Percentiles rank a stretch among this genome's conserved stretches.
phyloP scores from a whole-genome alignment of 2,888 invertebrate genomes.

The Tubiluchus corallicola region DNA sequence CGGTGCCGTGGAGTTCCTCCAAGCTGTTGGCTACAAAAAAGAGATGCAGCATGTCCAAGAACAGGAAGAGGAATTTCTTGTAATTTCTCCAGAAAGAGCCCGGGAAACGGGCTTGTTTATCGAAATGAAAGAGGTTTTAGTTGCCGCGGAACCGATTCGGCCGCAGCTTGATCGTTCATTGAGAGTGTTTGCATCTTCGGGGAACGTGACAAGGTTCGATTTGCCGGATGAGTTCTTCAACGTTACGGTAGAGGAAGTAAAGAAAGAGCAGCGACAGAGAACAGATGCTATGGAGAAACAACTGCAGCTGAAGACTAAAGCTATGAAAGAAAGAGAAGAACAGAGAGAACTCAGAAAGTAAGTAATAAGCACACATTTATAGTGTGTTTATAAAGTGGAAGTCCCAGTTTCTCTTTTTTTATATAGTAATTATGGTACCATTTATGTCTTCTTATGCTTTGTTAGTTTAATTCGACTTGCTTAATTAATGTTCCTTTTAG shows the following conservation, averaged over 20 bases:
- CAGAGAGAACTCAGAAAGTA: constrained; percentile 49
- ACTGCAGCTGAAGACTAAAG: constrained; percentile 71
- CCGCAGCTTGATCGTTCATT: constrained; percentile 62
- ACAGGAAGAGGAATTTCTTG: constrained; percentile 37
- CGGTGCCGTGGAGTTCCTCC: constrained; percentile 58
- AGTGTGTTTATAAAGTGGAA: constrained; percentile 12
- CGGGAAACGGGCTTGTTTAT: constrained; percentile 29
- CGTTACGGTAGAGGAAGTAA: constrained; percentile 59
- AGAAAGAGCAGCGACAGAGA: constrained; percentile 39
- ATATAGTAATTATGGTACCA: no score
- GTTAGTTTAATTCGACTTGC: no score
- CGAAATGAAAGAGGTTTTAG: constrained; percentile 53
- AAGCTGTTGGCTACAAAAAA: constrained; percentile 60
- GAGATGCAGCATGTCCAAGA: constrained; percentile 37
- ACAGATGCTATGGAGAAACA: constrained; percentile 42
- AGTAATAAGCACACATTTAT: constrained; percentile 15
- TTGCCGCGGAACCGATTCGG: constrained; percentile 56
- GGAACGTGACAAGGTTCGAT: constrained; percentile 37
- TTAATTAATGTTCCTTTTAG: no score
- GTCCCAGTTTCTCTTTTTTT: neutral
- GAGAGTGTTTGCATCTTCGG: constrained; percentile 51
- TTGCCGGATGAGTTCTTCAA: constrained; percentile 70
- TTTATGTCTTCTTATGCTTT: no score
- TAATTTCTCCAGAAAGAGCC: constrained; percentile 20
- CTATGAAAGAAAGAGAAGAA: constrained; percentile 82